Base-by-base conservation (phyloP, 2,888 invertebrate species). In the Magallana nippona region DNA sequence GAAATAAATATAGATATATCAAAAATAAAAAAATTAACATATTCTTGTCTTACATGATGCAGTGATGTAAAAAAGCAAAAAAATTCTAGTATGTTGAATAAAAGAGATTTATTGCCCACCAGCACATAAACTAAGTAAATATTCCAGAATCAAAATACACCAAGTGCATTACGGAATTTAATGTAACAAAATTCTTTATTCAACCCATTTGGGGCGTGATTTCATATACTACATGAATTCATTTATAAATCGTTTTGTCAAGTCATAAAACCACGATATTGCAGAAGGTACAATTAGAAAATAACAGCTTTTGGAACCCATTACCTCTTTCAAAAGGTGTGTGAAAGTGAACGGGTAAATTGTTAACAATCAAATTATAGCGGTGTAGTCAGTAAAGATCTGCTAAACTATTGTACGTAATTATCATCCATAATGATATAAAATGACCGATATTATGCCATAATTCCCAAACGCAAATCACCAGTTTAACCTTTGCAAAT, bases 401-500 rank as follows among this genome's bases (percentile, higher is more conserved):
- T 71, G 71, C 71, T 22, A 71, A 71, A 27, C 71, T 27, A 71
- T 27, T 71, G 71, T 71, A 71, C 71, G 13, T 71, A 71, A 71
- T 71, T 71, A 71, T 27, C 71, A 71, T 22, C 71, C 22, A 71
- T 71, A 71, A 71, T 71, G 27, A 71, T 71, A 71, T 71, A 71
- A 71, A 71, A 71, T 71, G 32, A 71, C 71, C 71, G 71, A 22
- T 22, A 71, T 71, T 71, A 71, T 71, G 32, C 22, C 27, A 71
- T 71, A 71, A 71, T 71, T 71, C 71, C 32, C 71, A 27, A 27
- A 71, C 22, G 71, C 71, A 71, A 71, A 71, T 71, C 71, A 71
- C 71, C 71, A 71, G 71, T 71, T 71, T 71, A 71, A 71, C 71
- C 71, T 71, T 71, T 71, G 71, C 71, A 71, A 71, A 71, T 71